Conservation (phyloP, 2,888 invertebrate species). For the Polyommatus iphigenia region DNA sequence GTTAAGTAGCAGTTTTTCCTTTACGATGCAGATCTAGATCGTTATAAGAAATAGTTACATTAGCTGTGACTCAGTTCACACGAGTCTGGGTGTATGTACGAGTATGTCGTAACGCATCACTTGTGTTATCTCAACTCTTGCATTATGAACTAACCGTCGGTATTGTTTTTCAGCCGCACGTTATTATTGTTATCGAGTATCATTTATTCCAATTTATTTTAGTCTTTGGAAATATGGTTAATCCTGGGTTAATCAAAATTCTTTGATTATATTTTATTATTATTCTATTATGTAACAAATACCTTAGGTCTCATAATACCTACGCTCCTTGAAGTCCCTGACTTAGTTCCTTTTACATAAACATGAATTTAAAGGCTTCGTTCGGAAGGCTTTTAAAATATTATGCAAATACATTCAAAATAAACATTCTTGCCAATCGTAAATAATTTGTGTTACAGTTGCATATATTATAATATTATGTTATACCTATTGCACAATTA, state of each 20-base stretch:
- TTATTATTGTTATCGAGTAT: background rate
- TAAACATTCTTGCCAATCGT: conserved; percentile 34
- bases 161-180: background rate
- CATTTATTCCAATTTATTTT: background rate
- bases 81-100: conserved; percentile 9
- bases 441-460: conserved; percentile 37
- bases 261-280: background rate
- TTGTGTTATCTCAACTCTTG: conserved; percentile 14
- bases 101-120: conserved; percentile 16
- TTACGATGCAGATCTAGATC: background rate
- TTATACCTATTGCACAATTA: conserved; percentile 38
- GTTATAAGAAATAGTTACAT: conserved; percentile 17
- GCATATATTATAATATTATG: conserved; percentile 43
- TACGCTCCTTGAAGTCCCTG: conserved; percentile 24
- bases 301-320: background rate
- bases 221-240: background rate
- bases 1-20: background rate
- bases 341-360: conserved; percentile 25
- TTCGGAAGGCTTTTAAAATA: conserved; percentile 47
- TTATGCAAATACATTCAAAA: conserved; percentile 42
- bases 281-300: conserved; percentile 6
- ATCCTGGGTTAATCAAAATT: background rate
- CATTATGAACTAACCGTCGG: background rate
- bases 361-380: conserved; percentile 20
- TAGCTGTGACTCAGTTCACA: conserved; percentile 30